phyloP scores from a whole-genome alignment of 2,113 vertebrate species.

The Poeciliopsis prolifica region DNA sequence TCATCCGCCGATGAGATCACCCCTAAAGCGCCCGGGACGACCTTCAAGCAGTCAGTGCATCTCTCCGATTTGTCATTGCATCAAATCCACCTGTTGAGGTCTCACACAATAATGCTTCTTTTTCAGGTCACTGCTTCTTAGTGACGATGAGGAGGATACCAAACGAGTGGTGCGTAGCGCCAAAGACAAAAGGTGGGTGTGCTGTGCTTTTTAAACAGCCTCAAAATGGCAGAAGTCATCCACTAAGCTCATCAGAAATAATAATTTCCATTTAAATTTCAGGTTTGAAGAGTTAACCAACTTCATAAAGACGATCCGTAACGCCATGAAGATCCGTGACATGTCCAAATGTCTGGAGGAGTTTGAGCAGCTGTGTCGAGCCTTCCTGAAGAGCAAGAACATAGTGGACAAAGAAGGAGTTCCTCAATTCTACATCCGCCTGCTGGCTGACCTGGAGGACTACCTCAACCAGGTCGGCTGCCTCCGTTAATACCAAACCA shows the following conservation, averaged over 20 bases:
- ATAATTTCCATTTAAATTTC: not conserved
- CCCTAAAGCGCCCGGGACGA: conserved; percentile 86
- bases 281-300: conserved; percentile 94
- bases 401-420: conserved; percentile 93
- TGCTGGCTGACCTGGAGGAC: conserved; percentile 89
- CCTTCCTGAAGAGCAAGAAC: conserved; percentile 89
- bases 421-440: conserved; percentile 88
- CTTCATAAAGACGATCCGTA: conserved; percentile 91
- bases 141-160: conserved; percentile 93
- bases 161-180: conserved; percentile 92
- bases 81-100: too few species aligned
- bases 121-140: conserved; percentile 84
- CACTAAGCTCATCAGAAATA: not conserved
- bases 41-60: conserved; percentile 86
- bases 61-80: not conserved
- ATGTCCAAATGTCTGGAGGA: conserved; percentile 92
- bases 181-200: conserved; percentile 88
- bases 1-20: conserved; percentile 86
- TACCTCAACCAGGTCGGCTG: conserved; percentile 88
- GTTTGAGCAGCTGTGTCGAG: conserved; percentile 90
- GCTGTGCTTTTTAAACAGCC: not conserved
- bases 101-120: conserved; percentile 11
- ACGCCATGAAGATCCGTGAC: conserved; percentile 94
- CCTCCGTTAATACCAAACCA: not conserved
- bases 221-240: rapidly evolving